These are phyloP conservation scores for Drosophila suzukii DNA, from an alignment of 1,140 invertebrate species.

Conservation along the genomic window DNA sequence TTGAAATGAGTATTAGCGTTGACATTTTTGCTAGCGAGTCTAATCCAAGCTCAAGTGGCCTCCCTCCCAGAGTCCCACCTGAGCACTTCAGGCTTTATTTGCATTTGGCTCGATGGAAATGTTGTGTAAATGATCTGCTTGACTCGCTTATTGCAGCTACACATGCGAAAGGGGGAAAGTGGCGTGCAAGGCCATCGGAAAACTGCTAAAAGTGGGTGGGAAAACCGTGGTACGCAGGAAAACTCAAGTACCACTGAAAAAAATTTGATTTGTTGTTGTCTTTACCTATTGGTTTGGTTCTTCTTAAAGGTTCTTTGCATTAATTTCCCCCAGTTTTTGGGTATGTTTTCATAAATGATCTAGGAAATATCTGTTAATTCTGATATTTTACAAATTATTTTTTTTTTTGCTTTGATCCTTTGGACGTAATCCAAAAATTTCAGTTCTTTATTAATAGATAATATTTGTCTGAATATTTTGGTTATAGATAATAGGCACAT, in stretches of 20 bases:
- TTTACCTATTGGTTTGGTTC: background rate
- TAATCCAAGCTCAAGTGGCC: slow-evolving; percentile 35
- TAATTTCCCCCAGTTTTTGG: no score
- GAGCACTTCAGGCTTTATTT: slow-evolving; percentile 12
- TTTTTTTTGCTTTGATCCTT: no score
- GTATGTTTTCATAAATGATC: no score
- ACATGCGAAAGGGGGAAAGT: slow-evolving; percentile 38
- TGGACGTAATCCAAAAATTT: no score
- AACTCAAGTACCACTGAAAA: background rate
- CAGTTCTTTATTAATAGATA: no score
- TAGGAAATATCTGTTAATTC: no score
- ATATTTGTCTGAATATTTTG: no score
- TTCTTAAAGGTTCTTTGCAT: background rate
- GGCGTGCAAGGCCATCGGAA: slow-evolving; percentile 5
- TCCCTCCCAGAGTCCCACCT: background rate
- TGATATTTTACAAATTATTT: no score
- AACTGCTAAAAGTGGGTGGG: background rate
- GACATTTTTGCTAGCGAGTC: slow-evolving; percentile 26
- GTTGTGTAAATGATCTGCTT: slow-evolving; percentile 55
- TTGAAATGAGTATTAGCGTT: slow-evolving; percentile 48
- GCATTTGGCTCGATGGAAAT: slow-evolving; percentile 38
- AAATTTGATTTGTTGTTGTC: slow-evolving; percentile 8
- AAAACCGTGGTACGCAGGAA: background rate
- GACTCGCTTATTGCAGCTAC: slow-evolving; percentile 43
- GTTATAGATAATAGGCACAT: no score